Conservation (phyloP, 1,140 invertebrate genomes). For the Alviniconcha marisindica region DNA sequence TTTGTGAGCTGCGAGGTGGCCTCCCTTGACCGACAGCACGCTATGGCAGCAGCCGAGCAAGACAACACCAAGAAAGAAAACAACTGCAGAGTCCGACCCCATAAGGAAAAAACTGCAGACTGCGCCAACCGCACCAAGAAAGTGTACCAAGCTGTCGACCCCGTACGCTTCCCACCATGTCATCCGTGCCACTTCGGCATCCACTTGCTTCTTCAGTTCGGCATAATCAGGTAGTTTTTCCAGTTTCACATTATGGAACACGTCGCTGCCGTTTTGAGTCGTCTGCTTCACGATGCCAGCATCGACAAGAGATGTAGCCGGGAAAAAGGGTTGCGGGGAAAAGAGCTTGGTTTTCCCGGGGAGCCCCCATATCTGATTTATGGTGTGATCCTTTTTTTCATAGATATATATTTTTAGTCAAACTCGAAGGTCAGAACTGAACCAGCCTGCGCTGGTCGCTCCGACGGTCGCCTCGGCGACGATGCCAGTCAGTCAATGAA, state of each 20-base stretch:
- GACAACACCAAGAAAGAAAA: constrained; percentile 51
- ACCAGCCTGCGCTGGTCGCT: too few relatives aligned
- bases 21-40: constrained; percentile 57
- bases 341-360: background rate
- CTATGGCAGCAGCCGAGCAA: constrained; percentile 61
- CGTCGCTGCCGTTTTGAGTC: background rate
- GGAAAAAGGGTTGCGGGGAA: background rate
- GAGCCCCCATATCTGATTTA: background rate
- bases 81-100: constrained; percentile 29
- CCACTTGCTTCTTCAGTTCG: constrained; percentile 55
- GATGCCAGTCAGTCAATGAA: too few relatives aligned
- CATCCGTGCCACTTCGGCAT: constrained; percentile 45
- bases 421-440: too few relatives aligned
- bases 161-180: constrained; percentile 69
- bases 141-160: constrained; percentile 60
- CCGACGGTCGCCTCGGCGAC: too few relatives aligned
- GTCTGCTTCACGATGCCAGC: background rate
- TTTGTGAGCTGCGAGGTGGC: constrained; percentile 63
- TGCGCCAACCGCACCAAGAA: constrained; percentile 39
- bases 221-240: constrained; percentile 62
- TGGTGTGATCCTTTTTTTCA: too few relatives aligned
- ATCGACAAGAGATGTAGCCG: background rate
- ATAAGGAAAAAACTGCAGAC: constrained; percentile 55
- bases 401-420: too few relatives aligned
- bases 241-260: constrained; percentile 52